A percentile compares a stretch with the other conserved stretches of the same genome.
Evolutionary conservation across 2,888 invertebrate species (phyloP).

Genomic region (Liopterus haemorrhoidalis): DNA sequence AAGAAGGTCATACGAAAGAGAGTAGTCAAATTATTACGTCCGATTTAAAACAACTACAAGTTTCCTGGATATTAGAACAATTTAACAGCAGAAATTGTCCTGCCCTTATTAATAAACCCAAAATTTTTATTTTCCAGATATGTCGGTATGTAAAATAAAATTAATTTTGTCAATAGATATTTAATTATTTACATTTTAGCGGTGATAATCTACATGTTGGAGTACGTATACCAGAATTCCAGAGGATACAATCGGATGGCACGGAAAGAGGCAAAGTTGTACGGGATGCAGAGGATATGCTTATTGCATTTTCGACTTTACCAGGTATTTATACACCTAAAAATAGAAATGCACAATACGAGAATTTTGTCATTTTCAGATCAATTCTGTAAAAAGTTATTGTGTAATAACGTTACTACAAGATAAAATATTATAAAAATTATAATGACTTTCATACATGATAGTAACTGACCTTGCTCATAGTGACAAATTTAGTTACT

Average conservation of each 20-base stretch:
- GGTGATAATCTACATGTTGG: conserved; percentile 37
- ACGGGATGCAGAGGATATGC: conserved; percentile 51
- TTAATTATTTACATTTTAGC: conserved; percentile 28
- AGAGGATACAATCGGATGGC: conserved; percentile 34
- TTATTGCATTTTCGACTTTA: conserved; percentile 61
- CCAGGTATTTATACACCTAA: conserved; percentile 51
- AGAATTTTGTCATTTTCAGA: no score
- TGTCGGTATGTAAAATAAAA: conserved; percentile 50
- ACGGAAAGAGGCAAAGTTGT: conserved; percentile 32
- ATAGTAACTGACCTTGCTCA: no score
- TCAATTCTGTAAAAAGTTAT: no score
- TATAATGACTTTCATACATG: no score
- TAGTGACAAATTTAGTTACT: no score
- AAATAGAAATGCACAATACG: no score
- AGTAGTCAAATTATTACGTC: conserved; percentile 56
- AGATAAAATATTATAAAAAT: no score
- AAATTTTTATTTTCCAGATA: conserved; percentile 68
- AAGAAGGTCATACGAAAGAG: conserved; percentile 44
- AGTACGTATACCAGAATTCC: conserved; percentile 25
- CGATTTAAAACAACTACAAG: conserved; percentile 51
- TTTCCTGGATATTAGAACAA: conserved; percentile 52
- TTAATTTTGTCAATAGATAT: conserved; percentile 5
- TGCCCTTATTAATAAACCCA: conserved; percentile 55
- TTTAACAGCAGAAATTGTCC: conserved; percentile 55
- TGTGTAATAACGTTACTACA: no score